A percentile compares a stretch with the other conserved stretches of the same genome.
Evolutionary conservation across 2,113 vertebrate genomes (phyloP).

Genomic region (Carassius gibelio): DNA sequence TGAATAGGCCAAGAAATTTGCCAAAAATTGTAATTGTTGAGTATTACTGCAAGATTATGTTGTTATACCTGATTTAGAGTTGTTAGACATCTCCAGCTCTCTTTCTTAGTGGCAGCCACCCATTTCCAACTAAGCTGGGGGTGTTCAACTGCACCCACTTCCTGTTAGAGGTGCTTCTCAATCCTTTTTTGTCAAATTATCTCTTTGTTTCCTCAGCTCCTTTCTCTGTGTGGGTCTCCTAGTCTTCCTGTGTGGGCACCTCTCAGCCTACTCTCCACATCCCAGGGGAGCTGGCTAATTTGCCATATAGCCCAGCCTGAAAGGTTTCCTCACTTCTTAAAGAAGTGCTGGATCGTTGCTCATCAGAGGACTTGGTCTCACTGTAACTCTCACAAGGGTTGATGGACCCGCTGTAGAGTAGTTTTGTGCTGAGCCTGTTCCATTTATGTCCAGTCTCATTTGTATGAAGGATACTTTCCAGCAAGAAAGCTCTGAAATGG

Average conservation of each 20-base stretch:
- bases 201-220: conserved; percentile 47
- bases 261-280: conserved; percentile 7
- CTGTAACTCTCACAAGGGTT: conserved; percentile 8
- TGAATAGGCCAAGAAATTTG: background rate
- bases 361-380: conserved; percentile 3
- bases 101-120: conserved; percentile 33
- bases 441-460: conserved; percentile 39
- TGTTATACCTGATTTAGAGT: conserved; percentile 60
- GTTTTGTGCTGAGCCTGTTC: conserved; percentile 5
- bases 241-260: conserved; percentile 22
- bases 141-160: conserved; percentile 23
- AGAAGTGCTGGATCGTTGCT: background rate
- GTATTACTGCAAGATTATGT: background rate
- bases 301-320: background rate
- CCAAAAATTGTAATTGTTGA: too few relatives aligned
- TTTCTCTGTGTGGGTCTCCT: background rate
- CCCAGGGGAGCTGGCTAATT: conserved; percentile 19
- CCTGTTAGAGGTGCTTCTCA: conserved; percentile 39
- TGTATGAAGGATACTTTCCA: conserved; percentile 10
- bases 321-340: conserved; percentile 23
- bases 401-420: background rate
- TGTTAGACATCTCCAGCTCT: conserved; percentile 17
- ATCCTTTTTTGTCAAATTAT: conserved; percentile 32
- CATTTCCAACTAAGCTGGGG: conserved; percentile 31
- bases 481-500: conserved; percentile 36